Base-by-base conservation (phyloP, 2,888 invertebrate genomes). In the Trilocha varians region DNA sequence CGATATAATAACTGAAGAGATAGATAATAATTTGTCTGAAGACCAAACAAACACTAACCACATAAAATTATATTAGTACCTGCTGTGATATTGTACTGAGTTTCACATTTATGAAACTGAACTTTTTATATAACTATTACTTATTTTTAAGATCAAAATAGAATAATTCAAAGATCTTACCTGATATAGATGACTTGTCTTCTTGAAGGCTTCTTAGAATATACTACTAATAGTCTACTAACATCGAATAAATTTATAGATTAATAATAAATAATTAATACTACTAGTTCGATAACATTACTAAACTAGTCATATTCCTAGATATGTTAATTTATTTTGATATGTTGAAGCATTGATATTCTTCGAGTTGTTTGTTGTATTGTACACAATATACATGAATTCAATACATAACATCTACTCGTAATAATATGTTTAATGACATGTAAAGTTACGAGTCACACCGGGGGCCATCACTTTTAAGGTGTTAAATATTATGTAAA, bases 341-440 rank as follows among this genome's bases (percentile, higher is more conserved):
- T 84, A 84, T 84, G 84, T 83, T 77, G 65, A 65, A 25, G 78
- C 77, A 80, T 75, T 77, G 84, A 84, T 84, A 84, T 84, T 84
- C 84, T 62, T 76, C 75, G 83, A 85, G 82, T 76, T 75, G 71
- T 78, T 80, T 82, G 76, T 68, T 78, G 74, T 68, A 72, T 78
- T 67, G 51, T 43, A 72, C 78, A 78, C 77, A 77, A 70, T 25
- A 38, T 57, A 75, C 78, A 78, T 75, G 71, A 76, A 78, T 61
- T 70, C 75, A 78, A 78, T 77, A 78, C 76, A 59, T 64, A 59
- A 63, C 60, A 62, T 55, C 51, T 53, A 44, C 42, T 54, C 42
- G 44, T 52, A 42, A 40, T 50, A 51, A 69, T 67, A 70, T 69
- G 63, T 57, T 48, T 41, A 17, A 42, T 47, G 59, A 59, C 57